phyloP scores from a whole-genome alignment of 2,888 invertebrate genomes.

The Malacosoma neustria region DNA sequence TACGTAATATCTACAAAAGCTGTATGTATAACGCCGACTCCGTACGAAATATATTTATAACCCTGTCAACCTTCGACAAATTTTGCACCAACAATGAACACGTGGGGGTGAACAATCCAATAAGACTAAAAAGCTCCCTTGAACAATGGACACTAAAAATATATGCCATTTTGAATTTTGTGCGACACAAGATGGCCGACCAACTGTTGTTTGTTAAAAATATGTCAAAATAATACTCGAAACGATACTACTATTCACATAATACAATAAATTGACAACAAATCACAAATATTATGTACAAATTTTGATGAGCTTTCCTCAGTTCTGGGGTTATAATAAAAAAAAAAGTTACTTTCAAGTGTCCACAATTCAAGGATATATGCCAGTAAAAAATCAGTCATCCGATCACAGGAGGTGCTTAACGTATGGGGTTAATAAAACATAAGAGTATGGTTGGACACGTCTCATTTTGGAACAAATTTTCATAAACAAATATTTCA shows the following conservation, averaged over 20 bases:
- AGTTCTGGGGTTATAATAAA: no score
- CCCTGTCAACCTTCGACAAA: constrained; percentile 47
- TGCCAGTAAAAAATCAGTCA: neutral
- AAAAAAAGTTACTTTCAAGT: no score
- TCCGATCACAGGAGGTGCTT: neutral
- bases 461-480: no score
- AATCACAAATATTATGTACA: no score
- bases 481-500: no score
- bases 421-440: neutral
- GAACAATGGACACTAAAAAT: neutral
- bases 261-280: no score
- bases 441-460: no score
- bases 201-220: no score
- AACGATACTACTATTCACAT: no score
- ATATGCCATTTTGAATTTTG: neutral
- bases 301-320: no score
- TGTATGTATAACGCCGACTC: constrained; percentile 27
- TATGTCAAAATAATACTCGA: no score
- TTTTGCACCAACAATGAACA: constrained; percentile 63
- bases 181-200: neutral
- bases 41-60: constrained; percentile 43
- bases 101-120: constrained; percentile 29
- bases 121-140: neutral
- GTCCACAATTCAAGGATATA: neutral
- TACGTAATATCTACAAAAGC: constrained; percentile 5